phyloP scores from a whole-genome alignment of 2,797 vertebrate genomes.

The Botia almorhae region DNA sequence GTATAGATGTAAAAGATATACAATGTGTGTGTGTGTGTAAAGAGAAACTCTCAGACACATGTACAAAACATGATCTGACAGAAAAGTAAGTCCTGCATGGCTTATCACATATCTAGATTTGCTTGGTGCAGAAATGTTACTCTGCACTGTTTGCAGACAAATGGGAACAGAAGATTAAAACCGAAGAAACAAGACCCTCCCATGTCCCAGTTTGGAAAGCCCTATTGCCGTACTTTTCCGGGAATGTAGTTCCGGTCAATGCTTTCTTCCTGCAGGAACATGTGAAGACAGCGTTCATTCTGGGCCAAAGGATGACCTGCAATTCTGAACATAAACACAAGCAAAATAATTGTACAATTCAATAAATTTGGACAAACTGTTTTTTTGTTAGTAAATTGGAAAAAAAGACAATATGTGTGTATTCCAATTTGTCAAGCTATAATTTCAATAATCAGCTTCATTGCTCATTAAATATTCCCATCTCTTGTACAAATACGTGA shows the following conservation, averaged over 20 bases:
- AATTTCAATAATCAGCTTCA: neutral
- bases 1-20: slow-evolving; percentile 49
- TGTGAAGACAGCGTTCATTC: slow-evolving; percentile 99
- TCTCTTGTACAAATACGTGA: neutral
- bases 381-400: neutral
- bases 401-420: neutral
- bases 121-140: slow-evolving; percentile 80
- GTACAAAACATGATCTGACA: slow-evolving; percentile 56
- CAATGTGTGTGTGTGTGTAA: slow-evolving; percentile 50
- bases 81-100: slow-evolving; percentile 47
- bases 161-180: slow-evolving; percentile 55
- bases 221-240: slow-evolving; percentile 98
- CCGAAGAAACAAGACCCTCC: slow-evolving; percentile 66
- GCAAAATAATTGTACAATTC: neutral
- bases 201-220: slow-evolving; percentile 56
- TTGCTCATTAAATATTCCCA: neutral
- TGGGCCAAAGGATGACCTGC: slow-evolving; percentile 98
- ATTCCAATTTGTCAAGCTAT: neutral
- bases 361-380: neutral
- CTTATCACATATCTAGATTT: slow-evolving; percentile 47
- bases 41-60: slow-evolving; percentile 35
- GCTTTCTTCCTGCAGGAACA: slow-evolving; percentile 98
- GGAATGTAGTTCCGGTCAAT: slow-evolving; percentile 95
- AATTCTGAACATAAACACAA: slow-evolving; percentile 81
- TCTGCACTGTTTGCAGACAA: slow-evolving; percentile 73